Conservation (phyloP, 2,888 invertebrate species). For the Baccha elongata region DNA sequence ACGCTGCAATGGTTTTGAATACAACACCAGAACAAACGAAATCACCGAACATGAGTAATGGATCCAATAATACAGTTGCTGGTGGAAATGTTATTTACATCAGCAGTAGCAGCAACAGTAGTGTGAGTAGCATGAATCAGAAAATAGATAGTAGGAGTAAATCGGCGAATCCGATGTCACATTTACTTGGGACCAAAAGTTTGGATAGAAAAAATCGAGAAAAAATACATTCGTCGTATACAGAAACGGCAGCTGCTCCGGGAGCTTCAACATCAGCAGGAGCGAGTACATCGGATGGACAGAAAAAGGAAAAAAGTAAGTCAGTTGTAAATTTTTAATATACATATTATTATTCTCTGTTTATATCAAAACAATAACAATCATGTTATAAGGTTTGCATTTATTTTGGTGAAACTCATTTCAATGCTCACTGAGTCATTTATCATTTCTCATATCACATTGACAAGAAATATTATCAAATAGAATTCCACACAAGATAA, state of each 20-base stretch:
- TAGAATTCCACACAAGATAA: neutral
- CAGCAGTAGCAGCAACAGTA: constrained; percentile 74
- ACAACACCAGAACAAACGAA: constrained; percentile 71
- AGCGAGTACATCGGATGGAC: constrained; percentile 10
- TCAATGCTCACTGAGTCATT: neutral
- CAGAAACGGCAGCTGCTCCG: constrained; percentile 36
- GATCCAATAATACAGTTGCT: constrained; percentile 22
- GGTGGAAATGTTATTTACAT: constrained; percentile 56
- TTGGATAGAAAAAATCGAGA: constrained; percentile 70
- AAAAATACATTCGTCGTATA: constrained; percentile 54
- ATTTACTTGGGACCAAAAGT: constrained; percentile 81
- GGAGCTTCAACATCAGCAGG: constrained; percentile 14
- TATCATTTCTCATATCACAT: neutral
- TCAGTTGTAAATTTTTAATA: neutral
- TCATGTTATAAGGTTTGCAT: too few relatives aligned
- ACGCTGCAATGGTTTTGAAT: constrained; percentile 79
- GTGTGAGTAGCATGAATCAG: constrained; percentile 74
- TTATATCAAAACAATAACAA: too few relatives aligned
- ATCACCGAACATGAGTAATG: constrained; percentile 57
- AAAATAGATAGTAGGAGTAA: constrained; percentile 83
- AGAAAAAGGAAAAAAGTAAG: constrained; percentile 68
- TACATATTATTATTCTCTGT: too few relatives aligned
- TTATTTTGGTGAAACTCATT: too few relatives aligned
- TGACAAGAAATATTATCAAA: neutral
- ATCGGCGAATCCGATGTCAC: constrained; percentile 85